phyloP scores from a whole-genome alignment of 1,140 invertebrate species.

The Dufourea novaeangliae region DNA sequence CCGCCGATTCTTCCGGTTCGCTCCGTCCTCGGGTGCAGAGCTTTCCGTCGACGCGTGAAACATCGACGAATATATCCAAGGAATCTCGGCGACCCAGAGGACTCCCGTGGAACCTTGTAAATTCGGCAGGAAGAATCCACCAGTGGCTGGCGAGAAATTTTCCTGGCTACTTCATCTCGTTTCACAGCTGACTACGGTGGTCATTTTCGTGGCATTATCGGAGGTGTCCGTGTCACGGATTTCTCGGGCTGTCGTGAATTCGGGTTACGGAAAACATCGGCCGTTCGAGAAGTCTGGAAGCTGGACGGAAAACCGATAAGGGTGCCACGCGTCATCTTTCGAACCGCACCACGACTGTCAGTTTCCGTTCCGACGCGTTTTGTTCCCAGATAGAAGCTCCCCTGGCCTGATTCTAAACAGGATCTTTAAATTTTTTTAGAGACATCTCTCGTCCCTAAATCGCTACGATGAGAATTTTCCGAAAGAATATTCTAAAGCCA shows the following conservation, averaged over 20 bases:
- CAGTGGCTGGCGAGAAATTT: background rate
- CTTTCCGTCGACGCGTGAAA: background rate
- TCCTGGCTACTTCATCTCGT: background rate
- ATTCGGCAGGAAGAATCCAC: background rate
- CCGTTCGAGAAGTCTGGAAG: background rate
- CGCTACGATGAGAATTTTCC: too few species aligned
- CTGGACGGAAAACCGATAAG: background rate
- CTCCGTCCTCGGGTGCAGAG: background rate
- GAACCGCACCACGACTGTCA: background rate
- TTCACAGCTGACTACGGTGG: background rate
- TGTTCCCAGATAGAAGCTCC: background rate
- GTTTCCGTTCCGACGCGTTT: background rate
- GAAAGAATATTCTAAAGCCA: too few species aligned
- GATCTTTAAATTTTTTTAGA: background rate
- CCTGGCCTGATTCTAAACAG: background rate
- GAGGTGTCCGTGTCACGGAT: background rate
- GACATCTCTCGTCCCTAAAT: too few species aligned
- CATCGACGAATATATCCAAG: background rate
- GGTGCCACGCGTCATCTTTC: background rate
- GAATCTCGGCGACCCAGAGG: background rate
- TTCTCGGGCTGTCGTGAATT: background rate
- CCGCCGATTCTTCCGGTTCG: background rate
- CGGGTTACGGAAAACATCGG: background rate
- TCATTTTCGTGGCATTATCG: background rate
- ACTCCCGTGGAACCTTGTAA: background rate